Conservation (phyloP, 2,113 vertebrate species). For the Vidua chalybeata region DNA sequence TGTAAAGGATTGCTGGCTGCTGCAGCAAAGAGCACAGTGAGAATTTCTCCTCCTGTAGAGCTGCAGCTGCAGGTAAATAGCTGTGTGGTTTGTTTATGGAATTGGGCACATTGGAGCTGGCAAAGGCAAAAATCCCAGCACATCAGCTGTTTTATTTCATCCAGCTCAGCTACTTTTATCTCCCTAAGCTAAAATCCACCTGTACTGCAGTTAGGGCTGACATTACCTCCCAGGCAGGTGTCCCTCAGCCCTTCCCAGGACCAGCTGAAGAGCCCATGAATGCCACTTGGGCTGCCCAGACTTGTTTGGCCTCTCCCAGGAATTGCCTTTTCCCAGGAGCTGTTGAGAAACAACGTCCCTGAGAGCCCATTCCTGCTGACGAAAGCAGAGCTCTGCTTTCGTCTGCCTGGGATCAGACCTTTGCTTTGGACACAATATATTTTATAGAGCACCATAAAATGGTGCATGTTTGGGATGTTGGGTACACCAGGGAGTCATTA, state of each 20-base stretch:
- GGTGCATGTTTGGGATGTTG: neutral
- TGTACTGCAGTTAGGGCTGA: neutral
- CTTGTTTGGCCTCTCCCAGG: neutral
- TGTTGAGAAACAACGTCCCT: neutral
- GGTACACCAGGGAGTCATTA: neutral
- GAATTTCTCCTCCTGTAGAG: neutral
- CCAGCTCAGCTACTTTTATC: neutral
- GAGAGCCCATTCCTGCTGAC: neutral
- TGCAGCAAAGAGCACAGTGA: neutral
- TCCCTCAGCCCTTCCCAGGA: neutral
- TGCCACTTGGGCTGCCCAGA: neutral
- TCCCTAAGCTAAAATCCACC: neutral
- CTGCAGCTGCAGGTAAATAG: neutral
- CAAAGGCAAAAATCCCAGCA: neutral
- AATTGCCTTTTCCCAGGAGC: neutral
- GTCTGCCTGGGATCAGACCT: neutral
- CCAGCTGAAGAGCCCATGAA: neutral
- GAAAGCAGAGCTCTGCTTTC: neutral
- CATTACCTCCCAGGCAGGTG: neutral
- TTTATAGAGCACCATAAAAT: neutral
- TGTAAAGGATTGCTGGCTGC: neutral
- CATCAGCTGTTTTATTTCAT: neutral
- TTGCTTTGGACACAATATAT: neutral
- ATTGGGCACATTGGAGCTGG: neutral
- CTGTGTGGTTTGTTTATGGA: neutral